A percentile compares a stretch with the other conserved stretches of the same genome.
phyloP scores from a whole-genome alignment of 1,140 invertebrate species.

The Lordiphosa mommai region DNA sequence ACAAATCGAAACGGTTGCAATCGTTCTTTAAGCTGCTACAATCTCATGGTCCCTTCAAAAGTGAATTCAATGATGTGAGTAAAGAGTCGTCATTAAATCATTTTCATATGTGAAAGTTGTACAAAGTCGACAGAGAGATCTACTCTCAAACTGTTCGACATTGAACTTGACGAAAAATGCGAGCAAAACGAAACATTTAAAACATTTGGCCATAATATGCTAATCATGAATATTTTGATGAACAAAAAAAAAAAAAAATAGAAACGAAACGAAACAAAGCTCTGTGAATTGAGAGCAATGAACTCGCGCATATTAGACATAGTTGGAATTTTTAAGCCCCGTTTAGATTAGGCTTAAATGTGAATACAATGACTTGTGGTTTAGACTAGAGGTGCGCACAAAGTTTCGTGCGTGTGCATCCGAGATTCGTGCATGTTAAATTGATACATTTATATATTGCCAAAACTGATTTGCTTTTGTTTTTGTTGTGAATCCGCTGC shows the following conservation, averaged over 20 bases:
- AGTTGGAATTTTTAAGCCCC: no score
- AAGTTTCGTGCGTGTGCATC: no score
- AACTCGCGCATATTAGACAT: constrained; percentile 17
- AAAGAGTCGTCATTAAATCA: constrained; percentile 1
- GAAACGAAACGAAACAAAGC: constrained; percentile 25
- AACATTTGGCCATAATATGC: constrained; percentile 49
- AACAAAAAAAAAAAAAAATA: constrained; percentile 9
- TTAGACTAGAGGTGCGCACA: no score
- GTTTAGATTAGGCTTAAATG: no score
- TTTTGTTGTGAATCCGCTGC: no score
- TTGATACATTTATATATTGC: no score
- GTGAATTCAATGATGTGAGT: constrained; percentile 84
- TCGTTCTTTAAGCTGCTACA: constrained; percentile 82
- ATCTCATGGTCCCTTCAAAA: constrained; percentile 84
- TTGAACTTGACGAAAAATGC: constrained; percentile 61
- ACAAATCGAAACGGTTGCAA: constrained; percentile 80
- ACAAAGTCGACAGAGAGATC: not conserved
- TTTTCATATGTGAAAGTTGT: constrained; percentile 15
- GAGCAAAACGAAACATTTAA: constrained; percentile 19
- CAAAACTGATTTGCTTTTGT: no score
- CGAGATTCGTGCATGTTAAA: no score
- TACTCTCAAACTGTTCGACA: constrained; percentile 26
- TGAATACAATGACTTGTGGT: no score
- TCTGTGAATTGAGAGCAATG: constrained; percentile 18
- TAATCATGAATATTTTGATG: constrained; percentile 28